These are phyloP conservation scores for Triplophysa yarkandensis DNA, from an alignment of 2,797 vertebrate genomes.

Conservation along the genomic window DNA sequence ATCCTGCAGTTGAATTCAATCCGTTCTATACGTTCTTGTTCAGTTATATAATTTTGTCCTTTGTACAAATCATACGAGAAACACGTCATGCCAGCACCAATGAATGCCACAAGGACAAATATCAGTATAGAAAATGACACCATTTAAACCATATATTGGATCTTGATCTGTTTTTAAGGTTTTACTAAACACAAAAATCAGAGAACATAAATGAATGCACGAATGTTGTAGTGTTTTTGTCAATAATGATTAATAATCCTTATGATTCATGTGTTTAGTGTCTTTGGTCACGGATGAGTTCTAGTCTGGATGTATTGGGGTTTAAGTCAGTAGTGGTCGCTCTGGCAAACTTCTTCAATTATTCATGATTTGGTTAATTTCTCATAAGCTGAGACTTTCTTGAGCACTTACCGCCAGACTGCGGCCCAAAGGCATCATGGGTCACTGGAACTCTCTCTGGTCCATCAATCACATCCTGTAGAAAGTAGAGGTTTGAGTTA, in stretches of 20 bases:
- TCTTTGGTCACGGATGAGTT: neutral
- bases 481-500: slow-evolving; percentile 1
- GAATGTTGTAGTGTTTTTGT: too few species aligned
- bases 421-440: slow-evolving; percentile 8
- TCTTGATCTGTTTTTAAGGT: too few species aligned
- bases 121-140: too few species aligned
- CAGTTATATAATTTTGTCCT: neutral
- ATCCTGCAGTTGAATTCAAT: neutral
- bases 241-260: neutral
- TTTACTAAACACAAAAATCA: too few species aligned
- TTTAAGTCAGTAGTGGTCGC: neutral
- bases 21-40: neutral
- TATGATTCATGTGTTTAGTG: neutral
- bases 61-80: neutral
- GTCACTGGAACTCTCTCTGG: neutral
- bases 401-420: slow-evolving; percentile 20
- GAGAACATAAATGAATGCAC: too few species aligned
- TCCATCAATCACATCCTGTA: slow-evolving; percentile 28
- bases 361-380: slow-evolving; percentile 28
- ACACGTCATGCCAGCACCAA: neutral
- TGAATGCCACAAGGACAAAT: too few species aligned
- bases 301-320: neutral
- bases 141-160: too few species aligned
- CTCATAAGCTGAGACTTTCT: slow-evolving; percentile 27
- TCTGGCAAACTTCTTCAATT: neutral